Conservation (phyloP, 2,113 vertebrate species). For the Esox niger region DNA sequence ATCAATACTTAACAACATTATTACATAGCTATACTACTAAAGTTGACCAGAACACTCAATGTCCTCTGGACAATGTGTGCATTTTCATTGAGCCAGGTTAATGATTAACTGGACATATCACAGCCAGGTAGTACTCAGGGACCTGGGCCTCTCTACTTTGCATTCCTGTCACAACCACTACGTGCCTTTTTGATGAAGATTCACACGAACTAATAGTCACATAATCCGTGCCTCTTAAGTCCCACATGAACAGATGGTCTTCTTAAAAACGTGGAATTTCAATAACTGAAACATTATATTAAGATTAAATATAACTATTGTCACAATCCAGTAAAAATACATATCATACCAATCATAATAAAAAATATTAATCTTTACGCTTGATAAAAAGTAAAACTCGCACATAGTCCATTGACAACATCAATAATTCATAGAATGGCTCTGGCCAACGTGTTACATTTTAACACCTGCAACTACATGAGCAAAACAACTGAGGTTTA, state of each 20-base stretch:
- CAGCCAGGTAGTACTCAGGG: constrained; percentile 31
- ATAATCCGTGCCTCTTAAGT: constrained; percentile 32
- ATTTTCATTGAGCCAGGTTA: constrained; percentile 35
- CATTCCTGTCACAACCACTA: constrained; percentile 75
- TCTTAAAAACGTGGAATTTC: constrained; percentile 38
- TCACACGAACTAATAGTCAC: constrained; percentile 51
- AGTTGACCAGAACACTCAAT: constrained; percentile 12
- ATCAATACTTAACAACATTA: constrained; percentile 8
- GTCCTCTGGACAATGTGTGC: constrained; percentile 10
- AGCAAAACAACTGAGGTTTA: constrained; percentile 39
- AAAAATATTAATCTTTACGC: too few relatives aligned
- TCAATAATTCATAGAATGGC: constrained; percentile 56
- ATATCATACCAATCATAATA: background rate
- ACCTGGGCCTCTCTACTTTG: constrained; percentile 52
- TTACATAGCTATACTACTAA: background rate
- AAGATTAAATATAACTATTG: background rate
- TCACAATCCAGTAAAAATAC: background rate
- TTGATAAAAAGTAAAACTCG: background rate
- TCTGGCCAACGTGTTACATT: constrained; percentile 50
- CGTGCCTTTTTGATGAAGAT: constrained; percentile 64
- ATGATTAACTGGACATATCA: constrained; percentile 67
- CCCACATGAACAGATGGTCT: constrained; percentile 38
- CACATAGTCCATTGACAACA: background rate
- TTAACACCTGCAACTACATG: constrained; percentile 53
- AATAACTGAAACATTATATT: background rate